Conservation (phyloP, 2,797 vertebrate species). For the Phylloscopus collybita region DNA sequence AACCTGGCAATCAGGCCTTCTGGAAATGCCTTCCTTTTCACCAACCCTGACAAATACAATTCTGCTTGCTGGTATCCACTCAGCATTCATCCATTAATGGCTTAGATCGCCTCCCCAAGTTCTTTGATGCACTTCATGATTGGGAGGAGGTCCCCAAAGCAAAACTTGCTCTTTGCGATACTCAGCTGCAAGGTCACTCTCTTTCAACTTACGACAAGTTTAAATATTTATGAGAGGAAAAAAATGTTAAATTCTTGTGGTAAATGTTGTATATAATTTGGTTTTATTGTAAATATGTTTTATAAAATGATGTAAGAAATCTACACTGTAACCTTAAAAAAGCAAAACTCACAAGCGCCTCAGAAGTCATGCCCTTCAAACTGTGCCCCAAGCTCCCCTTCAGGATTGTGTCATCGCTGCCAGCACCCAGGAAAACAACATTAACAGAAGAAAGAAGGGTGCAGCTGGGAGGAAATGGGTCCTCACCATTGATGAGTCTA, state of each 20-base stretch:
- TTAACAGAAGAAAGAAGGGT: too few relatives aligned
- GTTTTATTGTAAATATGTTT: too few relatives aligned
- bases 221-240: neutral
- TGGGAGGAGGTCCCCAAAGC: neutral
- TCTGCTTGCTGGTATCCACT: neutral
- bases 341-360: too few relatives aligned
- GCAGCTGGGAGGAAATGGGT: too few relatives aligned
- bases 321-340: too few relatives aligned
- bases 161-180: neutral
- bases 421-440: too few relatives aligned
- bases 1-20: neutral
- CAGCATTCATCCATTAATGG: neutral
- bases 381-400: too few relatives aligned
- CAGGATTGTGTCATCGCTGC: too few relatives aligned
- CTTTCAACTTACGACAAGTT: neutral
- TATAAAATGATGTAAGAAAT: too few relatives aligned
- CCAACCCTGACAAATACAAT: neutral
- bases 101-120: accelerated
- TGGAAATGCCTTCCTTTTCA: neutral
- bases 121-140: neutral
- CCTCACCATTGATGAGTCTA: too few relatives aligned
- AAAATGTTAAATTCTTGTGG: neutral
- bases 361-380: too few relatives aligned
- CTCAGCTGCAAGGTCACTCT: neutral
- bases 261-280: too few relatives aligned